Base-by-base conservation (phyloP, 2,888 invertebrate genomes). In the Ophion obscuratus region DNA sequence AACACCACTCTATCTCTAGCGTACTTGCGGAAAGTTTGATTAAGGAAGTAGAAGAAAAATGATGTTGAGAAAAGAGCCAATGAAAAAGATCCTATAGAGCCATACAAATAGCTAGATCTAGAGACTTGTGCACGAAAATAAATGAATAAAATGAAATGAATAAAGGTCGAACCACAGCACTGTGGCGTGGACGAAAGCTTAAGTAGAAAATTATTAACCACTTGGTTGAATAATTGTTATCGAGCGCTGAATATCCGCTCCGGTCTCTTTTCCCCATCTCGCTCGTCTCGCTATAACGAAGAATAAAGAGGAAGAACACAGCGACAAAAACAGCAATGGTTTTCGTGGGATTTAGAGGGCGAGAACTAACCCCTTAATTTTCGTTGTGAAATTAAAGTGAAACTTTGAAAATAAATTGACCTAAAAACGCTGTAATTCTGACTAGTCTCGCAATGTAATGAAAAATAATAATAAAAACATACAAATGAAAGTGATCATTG, bases 231-330 rank as follows among this genome's bases (percentile, higher is more conserved):
- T 81, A 40, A 74, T 81, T 74, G 53, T 71, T 53, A 81, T 77
- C 71, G 85, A 77, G 77, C 71, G 77, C 78, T 74, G 47, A 62
- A 75, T 75, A 79, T 77, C 62, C 68, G 71, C 71, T 71, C 70
- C 85, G 57, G 82, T 85, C 83, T 85, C 85, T 85, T 85, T 68
- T 83, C 82, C 85, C 83, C 31, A 82, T 76, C 83, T 86, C 67
- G 59, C 62, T 77, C 20, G 10, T 64, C 71, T 20, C 11, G 27
- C 20, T 10, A n/a, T 14, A 53, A 17, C 20, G 2, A 66, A 24
- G 24, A 11, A 31, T 20, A 14, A n/a, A 53, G 14, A 53, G 17
- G 14, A 11, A 53, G 53, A 53, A 53, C 14, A 53, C n/a, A 6
- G 14, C n/a, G 7, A 31, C 20, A 66, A 17, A 44, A 44, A 17